A percentile compares a stretch with the other conserved stretches of the same genome.
These are phyloP conservation scores for Scyliorhinus canicula DNA, from an alignment of 2,797 vertebrate genomes.

Conservation along the genomic window DNA sequence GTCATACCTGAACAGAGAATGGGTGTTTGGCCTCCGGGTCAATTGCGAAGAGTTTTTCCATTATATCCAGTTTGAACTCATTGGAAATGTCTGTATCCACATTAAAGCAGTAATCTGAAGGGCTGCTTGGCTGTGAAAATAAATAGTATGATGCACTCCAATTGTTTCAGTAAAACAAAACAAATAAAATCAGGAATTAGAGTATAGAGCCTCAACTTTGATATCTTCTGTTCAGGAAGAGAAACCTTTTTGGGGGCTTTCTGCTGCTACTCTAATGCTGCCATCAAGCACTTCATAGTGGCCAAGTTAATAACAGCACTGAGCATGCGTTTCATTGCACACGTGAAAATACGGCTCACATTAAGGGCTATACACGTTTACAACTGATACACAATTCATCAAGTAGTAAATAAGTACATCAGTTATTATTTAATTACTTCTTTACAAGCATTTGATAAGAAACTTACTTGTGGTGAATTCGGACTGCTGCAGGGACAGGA, in stretches of 20 bases:
- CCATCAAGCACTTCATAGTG: neutral
- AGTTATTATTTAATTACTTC: neutral
- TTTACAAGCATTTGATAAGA: neutral
- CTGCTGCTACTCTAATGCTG: neutral
- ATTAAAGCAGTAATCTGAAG: constrained; percentile 75
- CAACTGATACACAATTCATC: neutral
- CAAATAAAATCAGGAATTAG: neutral
- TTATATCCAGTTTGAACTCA: constrained; percentile 90
- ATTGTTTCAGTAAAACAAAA: neutral
- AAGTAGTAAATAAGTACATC: neutral
- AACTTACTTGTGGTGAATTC: constrained; percentile 74
- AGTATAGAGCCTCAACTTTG: neutral
- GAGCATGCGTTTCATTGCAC: neutral
- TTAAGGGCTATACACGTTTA: neutral
- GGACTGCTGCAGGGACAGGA: constrained; percentile 61
- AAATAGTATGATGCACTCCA: constrained; percentile 37
- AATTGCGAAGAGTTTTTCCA: constrained; percentile 93
- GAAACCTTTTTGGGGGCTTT: neutral
- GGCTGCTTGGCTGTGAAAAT: constrained; percentile 67
- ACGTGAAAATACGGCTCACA: neutral
- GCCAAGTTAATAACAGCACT: neutral
- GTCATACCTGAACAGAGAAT: constrained; percentile 77
- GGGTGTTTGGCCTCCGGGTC: constrained; percentile 85
- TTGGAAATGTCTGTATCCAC: constrained; percentile 82
- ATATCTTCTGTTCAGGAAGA: neutral